These are phyloP conservation scores for Palythoa caribaeorum DNA, from an alignment of 92 coral and sea anemone genomes.

Conservation along the genomic window DNA sequence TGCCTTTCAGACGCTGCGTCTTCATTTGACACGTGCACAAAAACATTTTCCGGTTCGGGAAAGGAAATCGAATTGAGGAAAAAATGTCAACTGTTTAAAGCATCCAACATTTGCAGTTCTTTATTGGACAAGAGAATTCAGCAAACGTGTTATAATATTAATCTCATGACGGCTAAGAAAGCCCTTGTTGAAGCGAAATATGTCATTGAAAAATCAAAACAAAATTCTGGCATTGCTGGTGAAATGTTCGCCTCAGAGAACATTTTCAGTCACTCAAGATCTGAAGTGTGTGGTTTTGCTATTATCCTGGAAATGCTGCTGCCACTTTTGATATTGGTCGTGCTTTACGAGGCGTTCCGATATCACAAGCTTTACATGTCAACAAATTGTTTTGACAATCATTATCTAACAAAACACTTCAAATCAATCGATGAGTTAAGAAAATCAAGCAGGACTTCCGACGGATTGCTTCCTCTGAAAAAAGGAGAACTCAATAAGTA, in stretches of 20 bases:
- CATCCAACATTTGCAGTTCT: slow-evolving; percentile 50
- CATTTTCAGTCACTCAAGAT: slow-evolving; percentile 25
- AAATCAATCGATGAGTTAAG: slow-evolving; percentile 94
- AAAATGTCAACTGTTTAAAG: slow-evolving; percentile 56
- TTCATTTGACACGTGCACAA: slow-evolving; percentile 52
- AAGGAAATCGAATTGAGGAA: slow-evolving; percentile 27
- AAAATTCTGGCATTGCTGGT: background rate
- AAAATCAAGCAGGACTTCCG: slow-evolving; percentile 84
- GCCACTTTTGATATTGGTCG: slow-evolving; percentile 79
- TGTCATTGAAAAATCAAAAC: slow-evolving; percentile 13
- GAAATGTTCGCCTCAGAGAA: background rate
- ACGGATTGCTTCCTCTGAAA: slow-evolving; percentile 88
- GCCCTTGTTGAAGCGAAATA: slow-evolving; percentile 22
- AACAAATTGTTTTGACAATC: slow-evolving; percentile 88
- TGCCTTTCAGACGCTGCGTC: slow-evolving; percentile 47
- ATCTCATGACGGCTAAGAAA: slow-evolving; percentile 26
- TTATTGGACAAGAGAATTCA: slow-evolving; percentile 41
- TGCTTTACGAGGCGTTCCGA: slow-evolving; percentile 86
- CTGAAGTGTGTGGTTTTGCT: slow-evolving; percentile 65
- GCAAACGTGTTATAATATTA: slow-evolving; percentile 51
- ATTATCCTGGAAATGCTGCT: slow-evolving; percentile 72
- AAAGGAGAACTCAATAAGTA: slow-evolving; percentile 90
- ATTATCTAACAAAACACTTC: slow-evolving; percentile 90
- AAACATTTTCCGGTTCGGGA: slow-evolving; percentile 9
- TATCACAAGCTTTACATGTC: slow-evolving; percentile 89